Conservation (phyloP, 2,113 vertebrate species). For the Sigmodon hispidus region DNA sequence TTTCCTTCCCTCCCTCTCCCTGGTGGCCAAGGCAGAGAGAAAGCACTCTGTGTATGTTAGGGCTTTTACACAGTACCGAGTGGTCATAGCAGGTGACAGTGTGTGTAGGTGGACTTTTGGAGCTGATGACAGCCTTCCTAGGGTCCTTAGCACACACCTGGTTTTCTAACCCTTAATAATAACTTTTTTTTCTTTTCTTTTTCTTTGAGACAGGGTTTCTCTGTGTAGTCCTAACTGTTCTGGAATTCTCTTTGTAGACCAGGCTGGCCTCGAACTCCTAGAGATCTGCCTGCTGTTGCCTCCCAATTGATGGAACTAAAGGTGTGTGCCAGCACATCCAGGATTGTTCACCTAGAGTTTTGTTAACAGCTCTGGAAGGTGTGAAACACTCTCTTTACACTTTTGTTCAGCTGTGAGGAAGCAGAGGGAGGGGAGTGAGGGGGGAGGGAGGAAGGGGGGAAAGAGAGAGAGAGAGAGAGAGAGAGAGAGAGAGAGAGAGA, state of each 20-base stretch:
- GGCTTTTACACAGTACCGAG: background rate
- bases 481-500: rapidly evolving
- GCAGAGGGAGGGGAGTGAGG: background rate
- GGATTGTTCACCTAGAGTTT: background rate
- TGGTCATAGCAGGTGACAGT: background rate
- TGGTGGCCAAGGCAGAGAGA: background rate
- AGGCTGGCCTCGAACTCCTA: background rate
- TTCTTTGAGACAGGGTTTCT: background rate
- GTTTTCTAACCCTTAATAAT: background rate
- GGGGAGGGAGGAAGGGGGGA: too few species aligned
- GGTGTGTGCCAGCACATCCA: rapidly evolving
- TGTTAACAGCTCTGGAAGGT: background rate
- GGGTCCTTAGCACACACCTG: background rate
- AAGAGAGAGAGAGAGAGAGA: rapidly evolving
- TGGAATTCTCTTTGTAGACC: background rate
- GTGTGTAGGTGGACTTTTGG: background rate
- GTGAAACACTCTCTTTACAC: background rate
- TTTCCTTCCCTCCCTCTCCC: background rate
- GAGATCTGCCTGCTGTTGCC: background rate
- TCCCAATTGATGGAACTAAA: background rate
- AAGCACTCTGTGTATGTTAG: background rate
- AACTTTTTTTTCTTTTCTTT: background rate
- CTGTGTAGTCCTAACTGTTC: background rate
- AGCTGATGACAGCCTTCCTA: background rate
- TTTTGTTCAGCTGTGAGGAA: background rate